phyloP scores from a whole-genome alignment of 2,113 vertebrate genomes.

The Edolisoma coerulescens region DNA sequence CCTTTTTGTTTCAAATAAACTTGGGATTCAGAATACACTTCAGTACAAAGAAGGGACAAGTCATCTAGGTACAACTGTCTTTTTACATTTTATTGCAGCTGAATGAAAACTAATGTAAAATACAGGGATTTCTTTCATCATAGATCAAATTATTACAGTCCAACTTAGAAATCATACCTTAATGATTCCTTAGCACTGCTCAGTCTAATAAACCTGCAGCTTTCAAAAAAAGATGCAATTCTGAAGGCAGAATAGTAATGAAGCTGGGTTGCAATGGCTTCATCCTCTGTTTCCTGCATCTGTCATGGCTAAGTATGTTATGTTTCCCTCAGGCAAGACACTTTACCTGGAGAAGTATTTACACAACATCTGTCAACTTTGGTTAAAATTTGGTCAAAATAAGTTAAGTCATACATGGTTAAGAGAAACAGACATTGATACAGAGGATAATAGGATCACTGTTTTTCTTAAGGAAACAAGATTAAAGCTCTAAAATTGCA shows the following conservation, averaged over 20 bases:
- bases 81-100: neutral
- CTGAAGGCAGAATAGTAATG: neutral
- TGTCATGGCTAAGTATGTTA: neutral
- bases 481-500: neutral
- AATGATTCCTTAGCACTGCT: neutral
- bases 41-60: neutral
- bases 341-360: conserved; percentile 33
- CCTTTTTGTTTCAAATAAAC: neutral
- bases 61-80: neutral
- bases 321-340: neutral
- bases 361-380: conserved; percentile 10
- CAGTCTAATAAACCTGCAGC: neutral
- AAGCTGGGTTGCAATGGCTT: neutral
- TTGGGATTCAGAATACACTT: neutral
- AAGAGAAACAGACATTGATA: neutral
- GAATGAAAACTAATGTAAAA: neutral
- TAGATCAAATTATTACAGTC: neutral
- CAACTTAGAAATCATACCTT: neutral
- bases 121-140: neutral
- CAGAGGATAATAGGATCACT: neutral
- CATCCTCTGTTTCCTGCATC: neutral
- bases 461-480: neutral
- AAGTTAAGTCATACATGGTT: neutral
- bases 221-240: neutral
- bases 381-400: conserved; percentile 6